Percentiles rank a stretch among this genome's conserved stretches.
These are phyloP conservation scores for Actinemys pallida DNA, from an alignment of 2,113 vertebrate species.

Conservation along the genomic window DNA sequence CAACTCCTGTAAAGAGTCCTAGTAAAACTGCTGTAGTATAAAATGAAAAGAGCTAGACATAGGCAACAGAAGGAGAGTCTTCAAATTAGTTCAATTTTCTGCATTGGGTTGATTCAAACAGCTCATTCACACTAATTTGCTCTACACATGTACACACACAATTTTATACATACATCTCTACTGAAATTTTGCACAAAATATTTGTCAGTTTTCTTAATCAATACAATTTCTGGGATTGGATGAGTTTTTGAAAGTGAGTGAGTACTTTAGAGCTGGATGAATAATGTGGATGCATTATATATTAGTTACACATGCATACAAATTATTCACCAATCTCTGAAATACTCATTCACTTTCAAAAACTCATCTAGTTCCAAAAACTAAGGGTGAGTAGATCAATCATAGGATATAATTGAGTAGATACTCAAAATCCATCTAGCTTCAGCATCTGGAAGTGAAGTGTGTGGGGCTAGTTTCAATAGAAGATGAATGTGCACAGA, in stretches of 20 bases:
- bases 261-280: background rate
- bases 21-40: background rate
- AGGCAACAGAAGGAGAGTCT: background rate
- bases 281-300: background rate
- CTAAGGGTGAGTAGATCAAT: background rate
- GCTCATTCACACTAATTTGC: background rate
- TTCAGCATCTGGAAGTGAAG: conserved; percentile 36
- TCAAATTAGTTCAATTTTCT: background rate
- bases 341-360: background rate
- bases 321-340: background rate
- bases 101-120: background rate
- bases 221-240: background rate
- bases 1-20: background rate
- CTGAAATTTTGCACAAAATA: background rate
- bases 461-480: background rate
- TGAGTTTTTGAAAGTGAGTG: background rate
- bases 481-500: conserved; percentile 9
- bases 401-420: conserved; percentile 4
- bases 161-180: background rate
- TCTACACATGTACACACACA: accelerated
- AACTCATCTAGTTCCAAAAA: background rate
- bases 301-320: background rate
- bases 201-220: background rate
- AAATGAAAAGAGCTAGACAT: background rate
- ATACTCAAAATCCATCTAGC: conserved; percentile 25